Evolutionary conservation across 2,113 vertebrate genomes (phyloP).

Genomic region (Ascaphus truei): DNA sequence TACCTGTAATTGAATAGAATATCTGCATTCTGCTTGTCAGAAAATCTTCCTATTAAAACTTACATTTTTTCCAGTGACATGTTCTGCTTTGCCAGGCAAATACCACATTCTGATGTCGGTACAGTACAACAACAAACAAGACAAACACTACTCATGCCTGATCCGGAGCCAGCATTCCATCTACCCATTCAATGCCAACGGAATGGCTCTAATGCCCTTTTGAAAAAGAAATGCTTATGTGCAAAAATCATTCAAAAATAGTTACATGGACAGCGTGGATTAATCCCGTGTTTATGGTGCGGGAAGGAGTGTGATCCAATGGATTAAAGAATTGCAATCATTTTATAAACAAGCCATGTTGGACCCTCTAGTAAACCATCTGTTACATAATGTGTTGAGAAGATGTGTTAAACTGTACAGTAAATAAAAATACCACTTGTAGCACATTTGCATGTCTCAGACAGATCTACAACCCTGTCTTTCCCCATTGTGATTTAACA

Average conservation of each 20-base stretch:
- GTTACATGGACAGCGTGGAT: background rate
- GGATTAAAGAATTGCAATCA: slow-evolving; percentile 2
- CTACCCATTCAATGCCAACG: slow-evolving; percentile 10
- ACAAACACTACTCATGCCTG: slow-evolving; percentile 28
- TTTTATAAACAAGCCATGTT: background rate
- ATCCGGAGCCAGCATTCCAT: slow-evolving; percentile 25
- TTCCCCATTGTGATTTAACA: no score
- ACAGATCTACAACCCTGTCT: no score
- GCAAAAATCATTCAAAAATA: slow-evolving; percentile 30
- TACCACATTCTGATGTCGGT: slow-evolving; percentile 1
- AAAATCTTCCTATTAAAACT: slow-evolving; percentile 6
- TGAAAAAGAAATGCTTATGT: slow-evolving; percentile 32
- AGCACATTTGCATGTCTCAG: no score
- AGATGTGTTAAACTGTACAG: no score
- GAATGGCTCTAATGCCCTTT: slow-evolving; percentile 23
- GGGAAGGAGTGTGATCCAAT: background rate
- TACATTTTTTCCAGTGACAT: background rate
- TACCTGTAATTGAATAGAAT: slow-evolving; percentile 1
- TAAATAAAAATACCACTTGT: no score
- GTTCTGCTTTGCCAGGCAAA: slow-evolving; percentile 3
- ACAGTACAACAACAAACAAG: slow-evolving; percentile 25
- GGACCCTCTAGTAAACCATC: no score
- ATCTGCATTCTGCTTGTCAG: background rate
- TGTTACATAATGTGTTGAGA: no score
- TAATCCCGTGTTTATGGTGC: slow-evolving; percentile 1